Evolutionary conservation across 2,888 invertebrate species (phyloP), one percentile per base, ranked within the genome.

Genomic region (Cerastis leucographa): DNA sequence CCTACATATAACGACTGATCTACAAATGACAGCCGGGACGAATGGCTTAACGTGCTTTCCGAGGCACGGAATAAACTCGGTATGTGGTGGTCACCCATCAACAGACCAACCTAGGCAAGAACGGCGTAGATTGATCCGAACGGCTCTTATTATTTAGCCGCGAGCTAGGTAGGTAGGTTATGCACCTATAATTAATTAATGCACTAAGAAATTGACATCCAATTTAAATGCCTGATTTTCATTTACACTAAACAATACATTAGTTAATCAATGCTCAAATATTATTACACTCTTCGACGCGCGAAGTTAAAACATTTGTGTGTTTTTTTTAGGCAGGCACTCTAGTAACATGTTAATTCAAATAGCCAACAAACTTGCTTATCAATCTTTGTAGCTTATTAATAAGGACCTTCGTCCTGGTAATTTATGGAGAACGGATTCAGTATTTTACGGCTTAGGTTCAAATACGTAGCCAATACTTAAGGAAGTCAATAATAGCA

Each of bases 401-500:
- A 42, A 22, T 42, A 19, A 25, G 14, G 12, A 19, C 17, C 11
- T 44, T 44, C 44, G 19, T 44, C 3, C 11, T n/a, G 4, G 49
- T 40, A 40, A 62, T 35, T 19, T 9, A 14, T 2, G 14, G 46
- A 2, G n/a, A 70, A 70, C 17, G 46, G n/a, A 42, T 46, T 22
- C 29, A 29, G 8, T 6, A 49, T 49, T 59, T 44, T 25, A 67
- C 62, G 29, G 29, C 17, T 46, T 46, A 42, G 42, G 14, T 25
- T 12, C 19, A 81, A 54, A 46, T 11, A 44, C 1, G 7, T 84
- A 84, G 35, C 61, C 42, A 46, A n/a, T 29, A n/a, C 7, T 3
- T 25, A 83, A 73, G 79, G 84, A 86, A 86, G 66, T 85, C 46
- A 49, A 72, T 25, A 75, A 56, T 35, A 22, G 12, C 22, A 54